Conservation (phyloP, 2,888 invertebrate genomes). For the Pristionchus exspectatus region DNA sequence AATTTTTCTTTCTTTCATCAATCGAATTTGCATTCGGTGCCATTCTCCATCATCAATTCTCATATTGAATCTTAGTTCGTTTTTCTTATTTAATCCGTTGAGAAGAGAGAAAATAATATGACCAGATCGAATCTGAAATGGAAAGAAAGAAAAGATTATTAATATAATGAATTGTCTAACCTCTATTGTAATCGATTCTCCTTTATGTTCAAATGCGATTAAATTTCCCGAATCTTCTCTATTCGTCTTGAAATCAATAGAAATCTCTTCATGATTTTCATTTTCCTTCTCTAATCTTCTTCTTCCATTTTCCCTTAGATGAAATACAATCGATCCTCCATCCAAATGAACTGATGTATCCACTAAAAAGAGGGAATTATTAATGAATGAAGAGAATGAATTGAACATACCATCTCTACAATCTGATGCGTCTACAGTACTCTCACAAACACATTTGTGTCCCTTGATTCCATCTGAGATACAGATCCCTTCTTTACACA, state of each 20-base stretch:
- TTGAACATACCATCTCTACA: constrained; percentile 29
- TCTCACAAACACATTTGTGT: constrained; percentile 45
- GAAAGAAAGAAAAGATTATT: neutral
- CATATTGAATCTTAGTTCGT: constrained; percentile 1
- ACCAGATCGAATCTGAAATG: constrained; percentile 9
- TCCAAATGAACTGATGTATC: neutral
- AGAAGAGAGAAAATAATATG: constrained; percentile 13
- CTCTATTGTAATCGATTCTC: constrained; percentile 24
- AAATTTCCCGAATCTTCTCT: neutral
- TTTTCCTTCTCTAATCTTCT: constrained; percentile 19
- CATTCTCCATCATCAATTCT: constrained; percentile 42
- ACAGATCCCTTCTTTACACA: constrained; percentile 3
- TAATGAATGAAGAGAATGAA: neutral
- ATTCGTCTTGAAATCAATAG: constrained; percentile 15
- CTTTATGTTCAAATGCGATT: neutral
- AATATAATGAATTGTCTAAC: neutral
- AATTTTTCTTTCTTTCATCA: constrained; percentile 34
- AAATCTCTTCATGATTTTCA: neutral
- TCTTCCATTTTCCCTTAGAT: constrained; percentile 9
- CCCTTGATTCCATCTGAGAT: constrained; percentile 14
- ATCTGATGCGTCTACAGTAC: constrained; percentile 1
- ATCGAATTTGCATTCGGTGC: constrained; percentile 7
- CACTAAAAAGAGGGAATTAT: neutral
- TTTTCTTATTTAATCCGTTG: constrained; percentile 29
- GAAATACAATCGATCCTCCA: neutral